These are phyloP conservation scores for Leptinotarsa tumamoca DNA, from an alignment of 2,888 invertebrate genomes.

Conservation along the genomic window DNA sequence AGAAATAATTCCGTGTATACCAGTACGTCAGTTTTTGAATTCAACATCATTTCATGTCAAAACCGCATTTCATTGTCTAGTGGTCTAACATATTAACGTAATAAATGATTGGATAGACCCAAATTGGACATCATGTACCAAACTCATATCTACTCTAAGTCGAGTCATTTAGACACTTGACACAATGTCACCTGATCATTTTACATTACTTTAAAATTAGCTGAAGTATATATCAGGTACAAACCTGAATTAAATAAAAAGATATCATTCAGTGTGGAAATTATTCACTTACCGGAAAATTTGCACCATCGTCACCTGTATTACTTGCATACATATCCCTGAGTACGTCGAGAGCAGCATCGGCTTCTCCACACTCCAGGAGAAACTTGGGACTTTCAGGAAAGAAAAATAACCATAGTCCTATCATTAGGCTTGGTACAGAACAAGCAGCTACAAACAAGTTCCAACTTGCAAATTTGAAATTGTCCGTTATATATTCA, in stretches of 20 bases:
- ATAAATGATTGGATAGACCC: too few species aligned
- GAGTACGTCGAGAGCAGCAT: constrained; percentile 78
- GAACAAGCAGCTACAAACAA: constrained; percentile 83
- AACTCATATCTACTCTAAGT: too few species aligned
- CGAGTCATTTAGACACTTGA: too few species aligned
- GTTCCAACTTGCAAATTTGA: constrained; percentile 84
- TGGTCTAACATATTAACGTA: too few species aligned
- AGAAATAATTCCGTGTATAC: too few species aligned
- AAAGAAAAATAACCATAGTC: constrained; percentile 78
- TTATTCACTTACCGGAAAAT: constrained; percentile 75
- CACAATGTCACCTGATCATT: too few species aligned
- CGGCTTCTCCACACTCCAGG: constrained; percentile 82
- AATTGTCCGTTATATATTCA: constrained; percentile 70
- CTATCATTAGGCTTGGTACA: constrained; percentile 76
- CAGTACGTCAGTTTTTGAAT: too few species aligned
- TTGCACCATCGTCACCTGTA: constrained; percentile 77
- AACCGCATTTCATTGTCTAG: too few species aligned
- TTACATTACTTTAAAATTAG: too few species aligned
- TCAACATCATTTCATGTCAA: too few species aligned
- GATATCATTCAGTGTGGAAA: not conserved
- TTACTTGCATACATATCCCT: constrained; percentile 78
- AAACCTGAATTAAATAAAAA: not conserved
- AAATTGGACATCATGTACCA: too few species aligned
- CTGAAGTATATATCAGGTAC: too few species aligned
- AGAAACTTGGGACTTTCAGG: constrained; percentile 88